Conservation (phyloP, 2,888 invertebrate species). For the Myopa tessellatipennis region DNA sequence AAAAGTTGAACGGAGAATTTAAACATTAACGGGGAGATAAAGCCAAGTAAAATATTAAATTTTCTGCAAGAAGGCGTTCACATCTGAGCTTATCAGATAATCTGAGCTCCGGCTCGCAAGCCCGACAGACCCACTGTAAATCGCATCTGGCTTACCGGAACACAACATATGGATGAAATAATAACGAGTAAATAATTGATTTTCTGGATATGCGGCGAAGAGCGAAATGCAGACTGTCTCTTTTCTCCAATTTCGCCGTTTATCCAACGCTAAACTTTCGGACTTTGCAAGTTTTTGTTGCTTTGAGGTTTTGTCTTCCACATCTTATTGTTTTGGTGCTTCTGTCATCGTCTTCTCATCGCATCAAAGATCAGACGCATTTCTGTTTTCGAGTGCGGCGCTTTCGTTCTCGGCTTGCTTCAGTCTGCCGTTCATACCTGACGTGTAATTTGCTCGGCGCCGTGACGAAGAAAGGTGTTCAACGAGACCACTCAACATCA, state of each 20-base stretch:
- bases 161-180: background rate
- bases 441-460: conserved; percentile 45
- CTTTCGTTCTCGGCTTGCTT: conserved; percentile 28
- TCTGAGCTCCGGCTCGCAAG: too few relatives aligned
- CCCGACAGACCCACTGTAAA: background rate
- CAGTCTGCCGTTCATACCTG: conserved; percentile 49
- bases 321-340: background rate
- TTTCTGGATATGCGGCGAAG: conserved; percentile 26
- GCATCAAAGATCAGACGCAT: conserved; percentile 9
- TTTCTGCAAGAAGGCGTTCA: too few relatives aligned
- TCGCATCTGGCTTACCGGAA: background rate
- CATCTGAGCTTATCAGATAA: too few relatives aligned
- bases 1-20: too few relatives aligned
- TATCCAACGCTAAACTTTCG: conserved; percentile 26
- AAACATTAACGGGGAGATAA: too few relatives aligned
- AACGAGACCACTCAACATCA: conserved; percentile 17
- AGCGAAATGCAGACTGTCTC: background rate
- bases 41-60: too few relatives aligned
- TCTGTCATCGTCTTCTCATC: conserved; percentile 9
- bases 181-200: conserved; percentile 20
- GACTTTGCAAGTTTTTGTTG: conserved; percentile 8
- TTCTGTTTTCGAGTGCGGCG: conserved; percentile 1
- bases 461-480: conserved; percentile 25
- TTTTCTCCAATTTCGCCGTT: conserved; percentile 22
- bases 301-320: background rate